Evolutionary conservation across 2,797 vertebrate genomes (phyloP).

Genomic region (Neomorphus geoffroyi): DNA sequence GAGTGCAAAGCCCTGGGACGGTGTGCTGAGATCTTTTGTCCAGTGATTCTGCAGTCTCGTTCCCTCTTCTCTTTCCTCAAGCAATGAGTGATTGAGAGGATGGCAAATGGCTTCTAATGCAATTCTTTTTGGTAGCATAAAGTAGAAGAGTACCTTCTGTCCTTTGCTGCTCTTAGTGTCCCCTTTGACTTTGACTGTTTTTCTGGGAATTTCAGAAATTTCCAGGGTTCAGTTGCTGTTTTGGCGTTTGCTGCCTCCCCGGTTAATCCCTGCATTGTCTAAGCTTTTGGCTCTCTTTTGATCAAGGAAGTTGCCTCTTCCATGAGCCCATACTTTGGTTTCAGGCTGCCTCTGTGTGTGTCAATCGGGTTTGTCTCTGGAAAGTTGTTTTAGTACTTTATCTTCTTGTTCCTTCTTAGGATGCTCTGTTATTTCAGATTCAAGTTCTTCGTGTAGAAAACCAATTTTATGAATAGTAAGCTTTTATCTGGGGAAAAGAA

Average conservation of each 20-base stretch:
- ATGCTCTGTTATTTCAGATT: background rate
- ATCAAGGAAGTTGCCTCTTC: background rate
- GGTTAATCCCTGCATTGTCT: background rate
- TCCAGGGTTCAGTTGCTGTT: background rate
- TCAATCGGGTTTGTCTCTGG: background rate
- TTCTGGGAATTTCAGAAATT: background rate
- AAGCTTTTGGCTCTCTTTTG: background rate
- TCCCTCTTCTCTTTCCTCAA: background rate
- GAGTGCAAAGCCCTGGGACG: too few relatives aligned
- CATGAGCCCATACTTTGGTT: background rate
- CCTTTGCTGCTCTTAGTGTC: background rate
- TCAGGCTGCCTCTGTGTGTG: background rate
- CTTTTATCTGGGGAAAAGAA: background rate
- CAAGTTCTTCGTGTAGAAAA: background rate
- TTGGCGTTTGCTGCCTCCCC: background rate
- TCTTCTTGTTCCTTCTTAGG: background rate
- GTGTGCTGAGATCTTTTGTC: background rate
- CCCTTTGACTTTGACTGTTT: background rate
- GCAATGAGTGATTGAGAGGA: rapidly evolving
- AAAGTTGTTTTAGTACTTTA: background rate
- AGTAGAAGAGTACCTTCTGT: background rate
- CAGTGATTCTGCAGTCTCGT: background rate
- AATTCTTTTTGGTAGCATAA: rapidly evolving
- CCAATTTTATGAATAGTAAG: background rate
- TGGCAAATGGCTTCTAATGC: background rate